These are phyloP conservation scores for Vimba vimba DNA, from an alignment of 2,113 vertebrate species.

Conservation along the genomic window DNA sequence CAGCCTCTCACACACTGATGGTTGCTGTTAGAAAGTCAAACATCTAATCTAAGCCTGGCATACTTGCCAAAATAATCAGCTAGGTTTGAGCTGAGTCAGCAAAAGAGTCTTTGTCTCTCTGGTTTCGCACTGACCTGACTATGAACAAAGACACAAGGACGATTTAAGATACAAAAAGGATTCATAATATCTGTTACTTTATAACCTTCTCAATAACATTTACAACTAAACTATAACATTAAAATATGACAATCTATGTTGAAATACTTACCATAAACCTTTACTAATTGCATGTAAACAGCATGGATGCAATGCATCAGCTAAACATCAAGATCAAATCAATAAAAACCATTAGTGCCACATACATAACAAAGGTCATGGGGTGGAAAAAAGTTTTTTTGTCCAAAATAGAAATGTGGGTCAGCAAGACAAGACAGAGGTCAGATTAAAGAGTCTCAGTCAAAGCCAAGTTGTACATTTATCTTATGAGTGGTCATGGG, in stretches of 20 bases:
- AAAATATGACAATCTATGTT: neutral
- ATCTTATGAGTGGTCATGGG: neutral
- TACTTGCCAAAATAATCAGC: slow-evolving; percentile 49
- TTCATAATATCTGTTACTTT: neutral
- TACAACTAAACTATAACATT: neutral
- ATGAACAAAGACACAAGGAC: neutral
- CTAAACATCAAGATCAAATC: neutral
- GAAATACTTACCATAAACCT: neutral
- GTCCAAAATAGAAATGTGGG: neutral
- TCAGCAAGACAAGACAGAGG: neutral
- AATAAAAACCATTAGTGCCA: neutral
- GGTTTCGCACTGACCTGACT: neutral
- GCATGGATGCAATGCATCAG: neutral
- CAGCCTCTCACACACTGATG: slow-evolving; percentile 13
- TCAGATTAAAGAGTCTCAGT: neutral
- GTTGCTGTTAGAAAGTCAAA: slow-evolving; percentile 44
- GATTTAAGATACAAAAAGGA: neutral
- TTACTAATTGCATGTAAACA: neutral
- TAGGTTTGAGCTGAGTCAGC: slow-evolving; percentile 58
- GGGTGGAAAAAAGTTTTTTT: slow-evolving; percentile 9
- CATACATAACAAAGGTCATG: neutral
- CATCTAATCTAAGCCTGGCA: slow-evolving; percentile 35
- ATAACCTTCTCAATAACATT: neutral
- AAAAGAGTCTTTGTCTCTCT: slow-evolving; percentile 57
- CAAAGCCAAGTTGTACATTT: slow-evolving; percentile 1